Base-by-base conservation (phyloP, 2,113 vertebrate species). In the Bufo bufo region DNA sequence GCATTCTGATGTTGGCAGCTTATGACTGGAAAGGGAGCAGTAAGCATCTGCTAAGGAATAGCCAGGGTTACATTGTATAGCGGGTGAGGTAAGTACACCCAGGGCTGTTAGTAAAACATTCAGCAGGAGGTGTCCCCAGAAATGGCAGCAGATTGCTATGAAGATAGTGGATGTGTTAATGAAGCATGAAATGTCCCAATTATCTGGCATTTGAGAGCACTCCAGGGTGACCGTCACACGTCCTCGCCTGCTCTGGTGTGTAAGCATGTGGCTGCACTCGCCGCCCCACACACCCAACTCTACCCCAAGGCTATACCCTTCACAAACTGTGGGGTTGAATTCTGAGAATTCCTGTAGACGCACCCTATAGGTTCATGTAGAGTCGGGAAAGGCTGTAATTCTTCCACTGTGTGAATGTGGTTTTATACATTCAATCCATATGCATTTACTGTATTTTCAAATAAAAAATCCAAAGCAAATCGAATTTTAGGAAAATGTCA, bases 161-260 rank as follows among this genome's bases (percentile, higher is more conserved):
- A 12, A 65, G 54, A 45, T 2, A 63, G 17, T 65, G 11, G 9
- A 43, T n/a, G 81, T 50, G 45, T 6, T 82, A 65, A 82, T 50
- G 45, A 12, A n/a, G 59, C 81, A 50, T 82, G 20, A 82, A 82
- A 81, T 81, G 56, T 81, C 56, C 52, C 56, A 17, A 82, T 82
- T 66, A 66, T 45, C 59, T 56, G 20, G 58, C 56, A 45, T 10
- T 45, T 45, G 33, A 82, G 81, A 17, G 45, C 61, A 6, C 61
- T 63, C 3, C 3, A 45, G 80, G 61, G 9, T 7, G 47, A 65
- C 59, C 7, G 45, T 49, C 7, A 74, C 45, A 65, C 61, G 19
- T 33, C 11, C 23, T 43, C 66, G 19, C 19, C 17, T 65, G 14
- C 17, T 17, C 59, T 61, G 4, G 3, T 23, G 65, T 69, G 9